A percentile compares a stretch with the other conserved stretches of the same genome.
These are phyloP conservation scores for Drosophila suzukii DNA, from an alignment of 1,140 invertebrate species.

Conservation along the genomic window DNA sequence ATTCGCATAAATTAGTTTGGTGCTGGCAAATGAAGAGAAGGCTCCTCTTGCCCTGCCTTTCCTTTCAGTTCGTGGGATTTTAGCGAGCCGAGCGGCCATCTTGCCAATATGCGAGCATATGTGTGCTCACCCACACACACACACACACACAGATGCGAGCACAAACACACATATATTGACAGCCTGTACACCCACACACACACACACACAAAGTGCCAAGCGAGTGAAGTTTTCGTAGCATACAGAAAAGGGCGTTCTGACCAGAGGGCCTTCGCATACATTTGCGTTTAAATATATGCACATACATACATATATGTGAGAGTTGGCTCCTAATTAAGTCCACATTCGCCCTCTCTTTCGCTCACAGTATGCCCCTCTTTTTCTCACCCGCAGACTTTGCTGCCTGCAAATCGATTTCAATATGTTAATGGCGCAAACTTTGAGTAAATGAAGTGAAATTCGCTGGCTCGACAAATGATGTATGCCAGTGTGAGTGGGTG, in stretches of 20 bases:
- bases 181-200: slow-evolving; percentile 3
- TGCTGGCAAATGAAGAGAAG: slow-evolving; percentile 65
- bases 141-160: background rate
- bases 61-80: slow-evolving; percentile 27
- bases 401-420: slow-evolving; percentile 68
- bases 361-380: background rate
- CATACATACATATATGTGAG: slow-evolving; percentile 15
- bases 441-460: slow-evolving; percentile 71
- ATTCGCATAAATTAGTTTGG: slow-evolving; percentile 75
- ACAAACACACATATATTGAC: slow-evolving; percentile 15
- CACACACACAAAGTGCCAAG: slow-evolving; percentile 2
- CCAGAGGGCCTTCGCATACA: slow-evolving; percentile 22
- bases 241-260: slow-evolving; percentile 51
- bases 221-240: slow-evolving; percentile 27
- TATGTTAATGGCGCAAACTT: slow-evolving; percentile 69
- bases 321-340: slow-evolving; percentile 57
- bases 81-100: slow-evolving; percentile 54
- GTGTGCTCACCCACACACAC: slow-evolving; percentile 24
- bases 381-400: slow-evolving; percentile 2
- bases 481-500: slow-evolving; percentile 10
- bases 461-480: slow-evolving; percentile 49
- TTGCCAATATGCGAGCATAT: slow-evolving; percentile 53
- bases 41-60: slow-evolving; percentile 7
- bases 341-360: slow-evolving; percentile 16
- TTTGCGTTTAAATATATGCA: background rate